Conservation (phyloP, 2,888 invertebrate species). For the Meghimatium bilineatum region DNA sequence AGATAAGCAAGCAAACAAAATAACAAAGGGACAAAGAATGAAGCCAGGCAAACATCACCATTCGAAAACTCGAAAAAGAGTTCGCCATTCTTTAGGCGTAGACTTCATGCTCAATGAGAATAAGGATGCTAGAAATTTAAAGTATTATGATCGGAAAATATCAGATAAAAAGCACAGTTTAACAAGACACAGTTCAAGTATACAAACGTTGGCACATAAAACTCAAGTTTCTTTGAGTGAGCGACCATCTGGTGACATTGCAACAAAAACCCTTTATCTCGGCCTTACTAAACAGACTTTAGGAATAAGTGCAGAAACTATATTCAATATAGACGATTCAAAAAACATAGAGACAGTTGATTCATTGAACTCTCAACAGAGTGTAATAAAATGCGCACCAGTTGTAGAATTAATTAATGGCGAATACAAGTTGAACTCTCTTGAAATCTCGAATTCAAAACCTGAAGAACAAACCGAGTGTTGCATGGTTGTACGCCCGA, state of each 20-base stretch:
- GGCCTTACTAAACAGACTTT: background rate
- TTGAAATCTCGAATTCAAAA: background rate
- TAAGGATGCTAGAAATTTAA: conserved; percentile 3
- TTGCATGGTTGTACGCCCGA: background rate
- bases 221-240: background rate
- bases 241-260: background rate
- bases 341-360: background rate
- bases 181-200: background rate
- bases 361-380: background rate
- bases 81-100: background rate
- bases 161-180: background rate
- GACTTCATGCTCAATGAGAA: conserved; percentile 12
- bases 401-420: background rate
- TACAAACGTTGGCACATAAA: background rate
- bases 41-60: background rate
- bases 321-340: background rate
- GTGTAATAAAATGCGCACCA: background rate
- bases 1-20: background rate
- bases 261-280: background rate
- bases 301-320: background rate
- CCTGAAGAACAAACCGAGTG: background rate
- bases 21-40: background rate
- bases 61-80: background rate
- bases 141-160: background rate
- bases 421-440: background rate